Evolutionary conservation across 2,113 vertebrate genomes (phyloP).

Genomic region (Turdus rufiventris): DNA sequence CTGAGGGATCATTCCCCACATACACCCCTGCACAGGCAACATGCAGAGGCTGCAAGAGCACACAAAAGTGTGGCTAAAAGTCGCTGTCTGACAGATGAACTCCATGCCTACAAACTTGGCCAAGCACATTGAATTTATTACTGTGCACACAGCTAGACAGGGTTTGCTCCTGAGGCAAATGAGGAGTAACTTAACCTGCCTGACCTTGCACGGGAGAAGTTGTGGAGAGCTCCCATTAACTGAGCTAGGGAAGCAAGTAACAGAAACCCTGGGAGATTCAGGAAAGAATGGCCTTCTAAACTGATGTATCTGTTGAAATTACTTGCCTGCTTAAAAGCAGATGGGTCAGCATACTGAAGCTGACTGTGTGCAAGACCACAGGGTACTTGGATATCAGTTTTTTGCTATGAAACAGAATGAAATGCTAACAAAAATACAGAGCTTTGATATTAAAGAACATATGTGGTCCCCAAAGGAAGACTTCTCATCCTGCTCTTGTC

Average conservation of each 20-base stretch:
- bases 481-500: not conserved
- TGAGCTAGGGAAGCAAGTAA: not conserved
- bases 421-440: not conserved
- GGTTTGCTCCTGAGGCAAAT: not conserved
- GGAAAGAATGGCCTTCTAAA: not conserved
- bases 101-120: not conserved
- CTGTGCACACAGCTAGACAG: not conserved
- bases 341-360: not conserved
- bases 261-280: not conserved
- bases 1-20: not conserved
- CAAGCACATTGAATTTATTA: not conserved
- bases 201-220: not conserved
- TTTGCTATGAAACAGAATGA: not conserved
- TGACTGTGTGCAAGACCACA: not conserved
- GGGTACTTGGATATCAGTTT: not conserved
- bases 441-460: not conserved
- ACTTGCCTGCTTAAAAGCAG: not conserved
- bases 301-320: not conserved
- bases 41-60: not conserved
- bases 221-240: not conserved
- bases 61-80: not conserved
- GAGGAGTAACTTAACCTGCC: not conserved
- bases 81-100: not conserved
- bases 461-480: not conserved
- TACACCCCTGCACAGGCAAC: rapidly evolving